Conservation (phyloP, 2,888 invertebrate genomes). For the Chaitophorus viminalis region DNA sequence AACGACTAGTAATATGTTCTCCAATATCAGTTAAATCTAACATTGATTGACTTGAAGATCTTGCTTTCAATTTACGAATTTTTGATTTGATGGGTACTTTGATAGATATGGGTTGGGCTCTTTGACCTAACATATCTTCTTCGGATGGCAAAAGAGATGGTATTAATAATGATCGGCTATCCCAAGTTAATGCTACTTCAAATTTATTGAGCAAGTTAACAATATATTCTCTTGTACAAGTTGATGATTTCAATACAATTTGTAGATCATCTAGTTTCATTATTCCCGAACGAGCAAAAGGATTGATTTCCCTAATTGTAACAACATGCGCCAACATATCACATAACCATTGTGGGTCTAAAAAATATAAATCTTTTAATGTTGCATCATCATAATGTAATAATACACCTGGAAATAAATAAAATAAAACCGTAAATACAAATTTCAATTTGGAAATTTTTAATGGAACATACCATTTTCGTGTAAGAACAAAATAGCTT, state of each 20-base stretch:
- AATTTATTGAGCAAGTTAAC: slow-evolving; percentile 94
- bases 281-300: slow-evolving; percentile 88
- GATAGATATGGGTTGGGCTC: slow-evolving; percentile 40
- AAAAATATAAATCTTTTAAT: slow-evolving; percentile 91
- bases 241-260: slow-evolving; percentile 89
- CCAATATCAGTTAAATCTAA: slow-evolving; percentile 42
- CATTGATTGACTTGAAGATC: slow-evolving; percentile 17
- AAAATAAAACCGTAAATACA: slow-evolving; percentile 35
- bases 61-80: slow-evolving; percentile 38
- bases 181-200: slow-evolving; percentile 97
- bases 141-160: slow-evolving; percentile 88
- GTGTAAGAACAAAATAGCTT: slow-evolving; percentile 96
- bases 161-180: slow-evolving; percentile 87
- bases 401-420: slow-evolving; percentile 76
- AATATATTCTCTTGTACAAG: slow-evolving; percentile 81
- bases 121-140: slow-evolving; percentile 71
- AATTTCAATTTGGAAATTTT: background rate
- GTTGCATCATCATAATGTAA: slow-evolving; percentile 95
- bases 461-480: slow-evolving; percentile 80
- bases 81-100: slow-evolving; percentile 53
- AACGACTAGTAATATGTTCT: slow-evolving; percentile 68
- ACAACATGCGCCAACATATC: slow-evolving; percentile 97
- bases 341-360: slow-evolving; percentile 98
- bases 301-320: slow-evolving; percentile 96
- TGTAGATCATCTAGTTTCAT: slow-evolving; percentile 94